Conservation (phyloP, 1,140 invertebrate species). For the Listronotus oregonensis region DNA sequence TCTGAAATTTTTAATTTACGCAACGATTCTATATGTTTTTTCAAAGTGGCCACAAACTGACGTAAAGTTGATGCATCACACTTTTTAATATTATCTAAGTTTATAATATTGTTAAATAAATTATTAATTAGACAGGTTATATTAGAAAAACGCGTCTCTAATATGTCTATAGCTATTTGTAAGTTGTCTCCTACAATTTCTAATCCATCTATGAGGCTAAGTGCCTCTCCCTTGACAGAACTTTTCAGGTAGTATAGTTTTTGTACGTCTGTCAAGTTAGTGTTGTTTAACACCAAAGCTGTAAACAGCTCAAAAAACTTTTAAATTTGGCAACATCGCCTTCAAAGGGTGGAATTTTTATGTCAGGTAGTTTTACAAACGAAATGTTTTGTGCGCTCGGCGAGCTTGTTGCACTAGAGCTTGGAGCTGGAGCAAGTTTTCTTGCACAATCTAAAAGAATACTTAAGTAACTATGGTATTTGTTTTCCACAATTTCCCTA, state of each 20-base stretch:
- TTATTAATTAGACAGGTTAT: slow-evolving; percentile 7
- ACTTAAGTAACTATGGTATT: background rate
- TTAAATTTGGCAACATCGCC: too few species aligned
- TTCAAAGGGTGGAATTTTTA: slow-evolving; percentile 7
- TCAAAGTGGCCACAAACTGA: too few species aligned
- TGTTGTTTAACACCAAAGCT: slow-evolving; percentile 1
- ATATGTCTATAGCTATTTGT: slow-evolving; percentile 1
- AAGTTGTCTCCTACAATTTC: slow-evolving; percentile 10
- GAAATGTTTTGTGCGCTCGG: background rate
- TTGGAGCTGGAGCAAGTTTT: background rate
- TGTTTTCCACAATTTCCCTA: background rate
- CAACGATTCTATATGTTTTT: too few species aligned
- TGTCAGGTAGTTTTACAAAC: slow-evolving; percentile 8
- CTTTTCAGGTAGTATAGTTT: slow-evolving; percentile 11
- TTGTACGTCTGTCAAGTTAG: background rate
- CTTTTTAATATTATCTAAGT: too few species aligned
- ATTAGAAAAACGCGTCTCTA: slow-evolving; percentile 8
- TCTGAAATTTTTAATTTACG: too few species aligned
- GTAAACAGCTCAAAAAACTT: slow-evolving; percentile 3
- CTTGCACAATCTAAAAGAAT: too few species aligned
- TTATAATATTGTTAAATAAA: too few species aligned
- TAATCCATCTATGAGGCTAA: slow-evolving; percentile 12
- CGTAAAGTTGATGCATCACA: too few species aligned
- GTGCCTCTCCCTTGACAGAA: slow-evolving; percentile 2
- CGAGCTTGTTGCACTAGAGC: background rate